phyloP scores from a whole-genome alignment of 2,888 invertebrate genomes.

The Andrena bicolor region DNA sequence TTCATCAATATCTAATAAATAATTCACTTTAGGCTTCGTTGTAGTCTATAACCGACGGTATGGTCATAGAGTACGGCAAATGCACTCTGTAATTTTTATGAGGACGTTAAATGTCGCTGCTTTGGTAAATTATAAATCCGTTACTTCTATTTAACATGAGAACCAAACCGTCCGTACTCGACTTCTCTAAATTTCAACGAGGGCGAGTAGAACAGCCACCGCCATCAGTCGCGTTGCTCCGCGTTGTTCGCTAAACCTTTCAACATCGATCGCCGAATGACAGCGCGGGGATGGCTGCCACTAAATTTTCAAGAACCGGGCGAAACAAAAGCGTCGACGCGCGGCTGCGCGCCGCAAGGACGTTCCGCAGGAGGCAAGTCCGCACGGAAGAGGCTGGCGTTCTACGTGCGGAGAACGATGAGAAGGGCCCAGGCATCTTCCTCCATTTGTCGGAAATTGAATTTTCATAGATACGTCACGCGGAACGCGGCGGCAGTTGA shows the following conservation, averaged over 20 bases:
- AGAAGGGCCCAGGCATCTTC: slow-evolving; percentile 40
- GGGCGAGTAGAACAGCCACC: too few species aligned
- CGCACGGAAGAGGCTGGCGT: too few species aligned
- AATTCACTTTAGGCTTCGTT: too few species aligned
- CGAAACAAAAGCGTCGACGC: neutral
- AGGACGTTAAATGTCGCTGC: too few species aligned
- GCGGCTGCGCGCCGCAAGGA: neutral
- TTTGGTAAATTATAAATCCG: too few species aligned
- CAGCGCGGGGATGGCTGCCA: neutral
- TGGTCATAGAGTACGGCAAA: too few species aligned
- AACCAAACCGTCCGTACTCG: too few species aligned
- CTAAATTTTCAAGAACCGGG: slow-evolving; percentile 10
- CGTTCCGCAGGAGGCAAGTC: neutral
- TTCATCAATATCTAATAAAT: too few species aligned
- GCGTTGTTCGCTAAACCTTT: neutral
- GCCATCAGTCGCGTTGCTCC: too few species aligned
- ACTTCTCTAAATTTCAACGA: neutral
- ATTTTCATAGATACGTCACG: slow-evolving; percentile 69
- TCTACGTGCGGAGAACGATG: slow-evolving; percentile 1
- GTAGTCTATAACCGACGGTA: too few species aligned
- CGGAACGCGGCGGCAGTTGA: slow-evolving; percentile 54
- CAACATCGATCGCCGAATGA: slow-evolving; percentile 12
- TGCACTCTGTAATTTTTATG: too few species aligned
- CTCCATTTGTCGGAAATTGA: slow-evolving; percentile 60
- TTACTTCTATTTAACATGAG: too few species aligned